A percentile compares a stretch with the other conserved stretches of the same genome.
Evolutionary conservation across 2,797 vertebrate species (phyloP).

Genomic region (Amniataba percoides): DNA sequence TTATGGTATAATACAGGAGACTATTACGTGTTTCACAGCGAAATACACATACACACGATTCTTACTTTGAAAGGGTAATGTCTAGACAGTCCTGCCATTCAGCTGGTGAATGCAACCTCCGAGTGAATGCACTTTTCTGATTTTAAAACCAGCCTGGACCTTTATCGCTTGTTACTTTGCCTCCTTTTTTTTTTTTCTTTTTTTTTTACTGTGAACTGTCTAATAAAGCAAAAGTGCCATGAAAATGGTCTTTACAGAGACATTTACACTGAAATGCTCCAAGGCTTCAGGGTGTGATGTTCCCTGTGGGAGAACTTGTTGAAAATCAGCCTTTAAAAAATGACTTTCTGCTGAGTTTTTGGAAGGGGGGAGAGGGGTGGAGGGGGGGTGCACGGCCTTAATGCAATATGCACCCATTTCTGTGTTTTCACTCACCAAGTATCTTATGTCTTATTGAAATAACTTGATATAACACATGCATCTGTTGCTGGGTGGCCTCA

Average conservation of each 20-base stretch:
- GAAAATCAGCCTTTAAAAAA: slow-evolving; percentile 46
- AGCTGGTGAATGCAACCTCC: background rate
- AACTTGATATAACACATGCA: slow-evolving; percentile 9
- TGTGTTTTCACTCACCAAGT: background rate
- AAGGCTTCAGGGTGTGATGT: slow-evolving; percentile 17
- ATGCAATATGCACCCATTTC: slow-evolving; percentile 20
- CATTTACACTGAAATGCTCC: slow-evolving; percentile 43
- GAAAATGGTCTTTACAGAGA: slow-evolving; percentile 60
- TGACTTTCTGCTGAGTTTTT: slow-evolving; percentile 24
- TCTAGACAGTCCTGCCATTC: slow-evolving; percentile 13
- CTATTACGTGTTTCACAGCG: slow-evolving; percentile 19
- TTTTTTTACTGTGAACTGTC: slow-evolving; percentile 36
- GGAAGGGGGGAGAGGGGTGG: background rate
- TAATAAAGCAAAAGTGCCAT: slow-evolving; percentile 59
- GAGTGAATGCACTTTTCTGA: slow-evolving; percentile 26
- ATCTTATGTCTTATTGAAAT: background rate
- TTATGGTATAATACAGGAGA: slow-evolving; percentile 27
- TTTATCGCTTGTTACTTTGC: slow-evolving; percentile 49
- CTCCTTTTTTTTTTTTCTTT: slow-evolving; percentile 35
- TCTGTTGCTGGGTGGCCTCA: background rate
- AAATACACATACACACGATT: background rate
- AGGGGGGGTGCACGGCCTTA: slow-evolving; percentile 3
- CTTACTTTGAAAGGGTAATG: slow-evolving; percentile 7
- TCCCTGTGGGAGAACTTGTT: slow-evolving; percentile 29
- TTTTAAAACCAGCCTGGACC: slow-evolving; percentile 34